Percentiles rank a stretch among this genome's conserved stretches.
Conservation (phyloP, 2,888 invertebrate species). For the Aphidius colemani region DNA sequence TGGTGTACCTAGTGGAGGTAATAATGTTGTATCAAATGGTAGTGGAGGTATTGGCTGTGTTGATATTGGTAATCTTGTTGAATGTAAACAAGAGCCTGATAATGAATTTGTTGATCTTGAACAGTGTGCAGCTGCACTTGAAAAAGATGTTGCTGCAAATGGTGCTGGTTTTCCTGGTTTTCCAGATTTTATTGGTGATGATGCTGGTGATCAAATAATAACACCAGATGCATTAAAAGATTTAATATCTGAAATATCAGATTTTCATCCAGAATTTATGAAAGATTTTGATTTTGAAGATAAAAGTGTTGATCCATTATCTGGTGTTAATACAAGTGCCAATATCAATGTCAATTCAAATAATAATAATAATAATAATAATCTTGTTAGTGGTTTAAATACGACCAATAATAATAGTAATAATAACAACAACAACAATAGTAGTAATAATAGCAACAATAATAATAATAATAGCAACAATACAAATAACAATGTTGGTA, state of each 20-base stretch:
- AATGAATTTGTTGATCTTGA: conserved; percentile 86
- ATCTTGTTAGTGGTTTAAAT: conserved; percentile 22
- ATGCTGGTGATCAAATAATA: conserved; percentile 78
- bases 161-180: conserved; percentile 78
- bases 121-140: conserved; percentile 82
- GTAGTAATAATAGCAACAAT: conserved; percentile 15
- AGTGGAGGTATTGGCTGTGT: conserved; percentile 56
- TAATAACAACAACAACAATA: conserved; percentile 27
- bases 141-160: conserved; percentile 78
- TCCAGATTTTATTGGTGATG: conserved; percentile 82
- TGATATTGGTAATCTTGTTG: conserved; percentile 71
- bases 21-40: conserved; percentile 25
- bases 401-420: conserved; percentile 5
- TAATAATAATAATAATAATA: conserved; percentile 25
- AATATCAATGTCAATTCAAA: neutral
- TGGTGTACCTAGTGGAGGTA: conserved; percentile 33
- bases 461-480: no score
- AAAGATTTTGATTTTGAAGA: conserved; percentile 79
- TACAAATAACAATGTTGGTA: conserved; percentile 15
- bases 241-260: conserved; percentile 84
- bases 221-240: conserved; percentile 81
- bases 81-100: conserved; percentile 84
- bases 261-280: conserved; percentile 81
- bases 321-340: conserved; percentile 17
- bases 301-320: conserved; percentile 56